These are phyloP conservation scores for Lucinisca nassula DNA, from an alignment of 2,888 invertebrate species.

Conservation along the genomic window DNA sequence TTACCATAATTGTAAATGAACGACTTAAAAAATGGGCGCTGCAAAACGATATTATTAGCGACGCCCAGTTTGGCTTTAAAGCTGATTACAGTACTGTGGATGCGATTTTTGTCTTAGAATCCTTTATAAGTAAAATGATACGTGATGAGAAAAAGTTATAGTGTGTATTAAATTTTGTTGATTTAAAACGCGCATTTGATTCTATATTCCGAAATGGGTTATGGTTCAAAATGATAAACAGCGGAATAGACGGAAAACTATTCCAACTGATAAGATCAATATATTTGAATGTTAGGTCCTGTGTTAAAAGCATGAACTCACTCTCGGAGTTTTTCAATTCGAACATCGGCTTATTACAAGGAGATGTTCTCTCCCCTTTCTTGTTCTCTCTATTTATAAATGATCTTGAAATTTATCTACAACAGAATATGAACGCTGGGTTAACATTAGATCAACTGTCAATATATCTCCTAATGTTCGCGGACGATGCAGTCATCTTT, in stretches of 20 bases:
- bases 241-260: constrained; percentile 44
- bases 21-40: constrained; percentile 31
- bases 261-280: constrained; percentile 32
- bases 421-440: too few relatives aligned
- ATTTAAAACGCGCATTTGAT: constrained; percentile 51
- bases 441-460: too few relatives aligned
- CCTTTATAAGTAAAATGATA: constrained; percentile 34
- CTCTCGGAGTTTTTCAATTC: constrained; percentile 40
- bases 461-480: too few relatives aligned
- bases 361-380: constrained; percentile 26
- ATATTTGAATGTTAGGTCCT: constrained; percentile 39
- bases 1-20: constrained; percentile 36
- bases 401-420: constrained; percentile 23
- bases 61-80: constrained; percentile 47
- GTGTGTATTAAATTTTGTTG: constrained; percentile 56
- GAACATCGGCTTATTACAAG: constrained; percentile 38
- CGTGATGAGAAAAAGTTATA: constrained; percentile 32
- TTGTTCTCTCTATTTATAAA: constrained; percentile 30
- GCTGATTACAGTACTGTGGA: constrained; percentile 36
- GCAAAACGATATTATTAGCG: constrained; percentile 25
- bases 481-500: too few relatives aligned
- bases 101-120: constrained; percentile 47
- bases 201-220: constrained; percentile 42
- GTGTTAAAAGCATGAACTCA: constrained; percentile 35
- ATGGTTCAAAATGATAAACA: constrained; percentile 51